Conservation (phyloP, 2,888 invertebrate genomes). For the Drosophila formosana region DNA sequence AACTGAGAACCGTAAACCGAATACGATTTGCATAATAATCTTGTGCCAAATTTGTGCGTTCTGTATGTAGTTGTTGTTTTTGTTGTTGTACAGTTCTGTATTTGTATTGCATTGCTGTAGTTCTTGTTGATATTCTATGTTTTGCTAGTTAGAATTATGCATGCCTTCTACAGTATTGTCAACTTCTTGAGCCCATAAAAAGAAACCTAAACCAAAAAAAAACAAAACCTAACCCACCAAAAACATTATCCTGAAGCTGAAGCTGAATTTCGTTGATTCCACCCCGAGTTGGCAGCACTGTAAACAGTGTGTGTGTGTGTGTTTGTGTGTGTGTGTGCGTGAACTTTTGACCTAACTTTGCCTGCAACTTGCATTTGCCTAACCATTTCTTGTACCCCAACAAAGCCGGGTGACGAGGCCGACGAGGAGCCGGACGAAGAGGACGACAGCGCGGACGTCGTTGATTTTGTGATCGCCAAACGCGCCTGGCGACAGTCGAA, state of each 20-base stretch:
- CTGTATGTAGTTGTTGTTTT: constrained; percentile 18
- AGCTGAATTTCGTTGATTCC: constrained; percentile 5
- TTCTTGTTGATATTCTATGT: constrained; percentile 24
- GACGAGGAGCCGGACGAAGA: constrained; percentile 79
- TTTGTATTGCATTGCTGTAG: constrained; percentile 6
- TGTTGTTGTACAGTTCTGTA: no score
- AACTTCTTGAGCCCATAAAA: constrained; percentile 52
- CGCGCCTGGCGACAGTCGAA: constrained; percentile 71
- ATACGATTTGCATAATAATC: constrained; percentile 28
- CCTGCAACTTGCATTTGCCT: constrained; percentile 56
- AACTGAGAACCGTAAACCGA: constrained; percentile 17
- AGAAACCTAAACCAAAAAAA: constrained; percentile 1
- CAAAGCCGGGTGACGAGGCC: constrained; percentile 82
- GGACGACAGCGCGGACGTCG: constrained; percentile 66
- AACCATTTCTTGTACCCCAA: constrained; percentile 35
- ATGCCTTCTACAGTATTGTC: constrained; percentile 77
- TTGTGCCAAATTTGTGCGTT: constrained; percentile 64
- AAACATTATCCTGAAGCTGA: background rate
- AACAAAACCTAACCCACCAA: constrained; percentile 26
- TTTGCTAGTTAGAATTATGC: constrained; percentile 58
- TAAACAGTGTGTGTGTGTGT: constrained; percentile 24
- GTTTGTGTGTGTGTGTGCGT: constrained; percentile 18
- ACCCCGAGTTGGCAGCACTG: constrained; percentile 65
- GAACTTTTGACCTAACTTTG: constrained; percentile 44
- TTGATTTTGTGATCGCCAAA: constrained; percentile 71